These are phyloP conservation scores for Diarsia dahlii DNA, from an alignment of 2,888 invertebrate genomes.

Conservation along the genomic window DNA sequence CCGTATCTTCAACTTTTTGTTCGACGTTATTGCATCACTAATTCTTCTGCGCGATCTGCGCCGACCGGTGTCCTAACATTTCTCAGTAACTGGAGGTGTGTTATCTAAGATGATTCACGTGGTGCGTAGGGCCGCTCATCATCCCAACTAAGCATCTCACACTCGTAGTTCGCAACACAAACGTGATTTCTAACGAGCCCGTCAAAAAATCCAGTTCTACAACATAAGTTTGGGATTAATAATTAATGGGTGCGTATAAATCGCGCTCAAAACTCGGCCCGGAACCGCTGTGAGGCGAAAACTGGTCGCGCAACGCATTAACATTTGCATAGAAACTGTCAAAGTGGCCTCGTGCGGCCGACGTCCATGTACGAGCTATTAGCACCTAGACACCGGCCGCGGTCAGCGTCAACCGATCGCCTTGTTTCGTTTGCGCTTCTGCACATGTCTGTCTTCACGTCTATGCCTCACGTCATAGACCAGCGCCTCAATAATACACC, in stretches of 20 bases:
- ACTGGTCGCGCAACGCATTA: slow-evolving; percentile 88
- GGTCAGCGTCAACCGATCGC: slow-evolving; percentile 68
- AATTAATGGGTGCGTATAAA: slow-evolving; percentile 84
- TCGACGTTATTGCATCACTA: slow-evolving; percentile 85
- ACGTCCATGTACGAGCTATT: slow-evolving; percentile 79
- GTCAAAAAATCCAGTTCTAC: slow-evolving; percentile 81
- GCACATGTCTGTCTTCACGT: slow-evolving; percentile 69
- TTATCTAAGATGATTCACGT: slow-evolving; percentile 74
- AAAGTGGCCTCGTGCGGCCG: slow-evolving; percentile 81
- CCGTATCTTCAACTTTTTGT: slow-evolving; percentile 84
- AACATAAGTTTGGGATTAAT: slow-evolving; percentile 75
- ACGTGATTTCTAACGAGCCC: slow-evolving; percentile 63
- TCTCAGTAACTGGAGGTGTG: slow-evolving; percentile 60
- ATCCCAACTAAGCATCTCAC: slow-evolving; percentile 18
- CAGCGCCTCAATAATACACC: slow-evolving; percentile 66
- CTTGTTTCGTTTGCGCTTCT: slow-evolving; percentile 74
- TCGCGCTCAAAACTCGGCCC: slow-evolving; percentile 83
- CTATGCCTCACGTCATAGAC: slow-evolving; percentile 52
- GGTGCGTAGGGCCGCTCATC: slow-evolving; percentile 45
- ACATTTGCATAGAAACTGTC: slow-evolving; percentile 91
- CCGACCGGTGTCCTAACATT: slow-evolving; percentile 69
- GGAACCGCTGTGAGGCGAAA: slow-evolving; percentile 87
- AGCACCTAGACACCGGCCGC: slow-evolving; percentile 82
- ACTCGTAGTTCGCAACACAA: slow-evolving; percentile 43
- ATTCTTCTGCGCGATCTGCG: slow-evolving; percentile 75